These are phyloP conservation scores for Aplochiton taeniatus DNA, from an alignment of 2,797 vertebrate species.

Conservation along the genomic window DNA sequence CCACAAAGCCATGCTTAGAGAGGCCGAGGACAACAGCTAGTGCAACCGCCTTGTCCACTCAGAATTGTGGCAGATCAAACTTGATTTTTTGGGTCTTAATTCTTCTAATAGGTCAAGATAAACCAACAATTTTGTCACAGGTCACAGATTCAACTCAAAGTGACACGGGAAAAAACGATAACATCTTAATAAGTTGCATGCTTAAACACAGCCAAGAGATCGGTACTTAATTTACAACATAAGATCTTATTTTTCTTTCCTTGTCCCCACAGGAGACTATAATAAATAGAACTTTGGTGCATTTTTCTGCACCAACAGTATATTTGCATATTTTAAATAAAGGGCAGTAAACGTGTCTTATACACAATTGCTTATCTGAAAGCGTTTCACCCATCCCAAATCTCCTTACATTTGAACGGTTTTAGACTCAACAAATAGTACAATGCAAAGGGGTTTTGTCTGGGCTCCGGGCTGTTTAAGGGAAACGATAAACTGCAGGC, in stretches of 20 bases:
- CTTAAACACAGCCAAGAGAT: too few species aligned
- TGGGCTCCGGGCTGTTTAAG: constrained; percentile 14
- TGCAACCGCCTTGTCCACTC: not conserved
- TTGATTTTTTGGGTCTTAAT: too few species aligned
- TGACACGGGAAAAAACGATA: too few species aligned
- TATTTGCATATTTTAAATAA: constrained; percentile 38
- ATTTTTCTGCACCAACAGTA: constrained; percentile 37
- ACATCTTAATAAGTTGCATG: too few species aligned
- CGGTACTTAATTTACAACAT: too few species aligned
- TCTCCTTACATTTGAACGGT: constrained; percentile 33
- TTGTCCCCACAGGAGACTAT: constrained; percentile 22
- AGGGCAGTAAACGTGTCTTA: constrained; percentile 17
- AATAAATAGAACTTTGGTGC: constrained; percentile 36
- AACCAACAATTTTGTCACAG: too few species aligned
- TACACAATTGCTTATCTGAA: constrained; percentile 14
- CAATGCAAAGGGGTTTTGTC: constrained; percentile 20
- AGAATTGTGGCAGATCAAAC: too few species aligned
- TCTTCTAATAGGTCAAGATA: too few species aligned
- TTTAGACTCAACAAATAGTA: constrained; percentile 18
- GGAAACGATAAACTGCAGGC: constrained; percentile 23
- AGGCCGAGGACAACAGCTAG: not conserved
- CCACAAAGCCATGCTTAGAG: not conserved
- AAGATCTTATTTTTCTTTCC: constrained; percentile 3
- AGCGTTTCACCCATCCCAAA: constrained; percentile 11
- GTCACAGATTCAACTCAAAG: too few species aligned